phyloP scores from a whole-genome alignment of 2,113 vertebrate genomes.

The Ictalurus furcatus region DNA sequence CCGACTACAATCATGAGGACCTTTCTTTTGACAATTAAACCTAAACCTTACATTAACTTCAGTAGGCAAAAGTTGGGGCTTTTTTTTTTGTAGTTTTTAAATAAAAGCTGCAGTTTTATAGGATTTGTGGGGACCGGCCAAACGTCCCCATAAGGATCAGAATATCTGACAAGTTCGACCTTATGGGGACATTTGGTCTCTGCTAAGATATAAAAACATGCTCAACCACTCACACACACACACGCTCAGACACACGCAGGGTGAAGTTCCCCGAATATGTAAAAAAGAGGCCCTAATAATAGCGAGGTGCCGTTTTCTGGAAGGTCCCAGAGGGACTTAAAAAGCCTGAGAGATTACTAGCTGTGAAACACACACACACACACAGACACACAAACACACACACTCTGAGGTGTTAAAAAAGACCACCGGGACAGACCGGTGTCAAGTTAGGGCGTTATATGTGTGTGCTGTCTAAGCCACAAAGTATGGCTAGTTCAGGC shows the following conservation, averaged over 20 bases:
- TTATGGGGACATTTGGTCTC: not conserved
- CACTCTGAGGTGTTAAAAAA: constrained; percentile 19
- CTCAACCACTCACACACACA: constrained; percentile 28
- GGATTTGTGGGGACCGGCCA: not conserved
- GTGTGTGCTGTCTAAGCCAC: not conserved
- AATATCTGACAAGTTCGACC: not conserved
- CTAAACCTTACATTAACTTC: not conserved
- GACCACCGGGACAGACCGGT: constrained; percentile 12
- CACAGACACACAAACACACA: constrained; percentile 38
- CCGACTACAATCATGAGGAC: not conserved
- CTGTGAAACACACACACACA: constrained; percentile 43
- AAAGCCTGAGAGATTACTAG: constrained; percentile 49
- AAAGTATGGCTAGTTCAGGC: not conserved
- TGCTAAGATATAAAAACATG: not conserved
- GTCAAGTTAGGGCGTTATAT: not conserved
- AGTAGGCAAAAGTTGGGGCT: accelerated
- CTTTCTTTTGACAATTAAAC: not conserved
- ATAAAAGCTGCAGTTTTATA: not conserved
- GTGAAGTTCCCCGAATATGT: constrained; percentile 50
- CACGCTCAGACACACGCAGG: constrained; percentile 52
- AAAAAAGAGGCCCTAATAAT: constrained; percentile 56
- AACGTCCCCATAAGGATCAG: not conserved
- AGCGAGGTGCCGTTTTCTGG: constrained; percentile 52
- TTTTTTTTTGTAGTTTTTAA: not conserved
- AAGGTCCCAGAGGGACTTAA: constrained; percentile 51